These are phyloP conservation scores for Tupiocoris notatus DNA, from an alignment of 2,888 invertebrate genomes.

Conservation along the genomic window DNA sequence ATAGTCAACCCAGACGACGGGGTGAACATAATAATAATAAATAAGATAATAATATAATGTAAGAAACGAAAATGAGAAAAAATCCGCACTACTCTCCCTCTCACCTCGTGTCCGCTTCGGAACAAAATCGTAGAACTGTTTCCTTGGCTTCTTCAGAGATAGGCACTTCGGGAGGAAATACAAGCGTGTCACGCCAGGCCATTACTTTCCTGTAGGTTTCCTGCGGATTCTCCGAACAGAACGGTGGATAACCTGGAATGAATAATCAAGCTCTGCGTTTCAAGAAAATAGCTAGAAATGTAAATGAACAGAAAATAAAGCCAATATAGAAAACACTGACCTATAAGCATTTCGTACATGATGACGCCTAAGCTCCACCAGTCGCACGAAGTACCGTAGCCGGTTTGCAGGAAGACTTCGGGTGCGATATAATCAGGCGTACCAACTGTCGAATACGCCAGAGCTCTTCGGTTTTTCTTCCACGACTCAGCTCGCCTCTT, in stretches of 20 bases:
- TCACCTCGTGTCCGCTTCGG: conserved; percentile 85
- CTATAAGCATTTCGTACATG: conserved; percentile 99
- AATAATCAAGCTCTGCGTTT: no score
- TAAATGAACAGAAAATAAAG: not conserved
- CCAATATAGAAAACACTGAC: conserved; percentile 54
- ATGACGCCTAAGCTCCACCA: conserved; percentile 99
- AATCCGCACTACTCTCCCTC: no score
- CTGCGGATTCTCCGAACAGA: conserved; percentile 97
- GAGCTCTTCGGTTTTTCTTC: conserved; percentile 94
- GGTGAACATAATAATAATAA: no score
- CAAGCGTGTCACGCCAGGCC: conserved; percentile 98
- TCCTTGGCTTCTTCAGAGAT: conserved; percentile 97
- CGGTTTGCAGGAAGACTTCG: conserved; percentile 96
- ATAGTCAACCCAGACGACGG: no score
- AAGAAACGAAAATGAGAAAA: no score
- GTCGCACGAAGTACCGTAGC: conserved; percentile 96
- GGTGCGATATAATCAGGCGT: conserved; percentile 99
- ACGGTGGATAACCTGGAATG: conserved; percentile 86
- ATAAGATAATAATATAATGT: no score
- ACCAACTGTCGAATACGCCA: conserved; percentile 92
- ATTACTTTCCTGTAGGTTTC: conserved; percentile 97
- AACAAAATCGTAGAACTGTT: conserved; percentile 93
- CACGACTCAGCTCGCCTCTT: conserved; percentile 98
- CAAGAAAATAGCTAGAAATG: not conserved
- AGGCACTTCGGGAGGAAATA: conserved; percentile 98